These are phyloP conservation scores for Agrotis clavis DNA, from an alignment of 2,888 invertebrate genomes.

Conservation along the genomic window DNA sequence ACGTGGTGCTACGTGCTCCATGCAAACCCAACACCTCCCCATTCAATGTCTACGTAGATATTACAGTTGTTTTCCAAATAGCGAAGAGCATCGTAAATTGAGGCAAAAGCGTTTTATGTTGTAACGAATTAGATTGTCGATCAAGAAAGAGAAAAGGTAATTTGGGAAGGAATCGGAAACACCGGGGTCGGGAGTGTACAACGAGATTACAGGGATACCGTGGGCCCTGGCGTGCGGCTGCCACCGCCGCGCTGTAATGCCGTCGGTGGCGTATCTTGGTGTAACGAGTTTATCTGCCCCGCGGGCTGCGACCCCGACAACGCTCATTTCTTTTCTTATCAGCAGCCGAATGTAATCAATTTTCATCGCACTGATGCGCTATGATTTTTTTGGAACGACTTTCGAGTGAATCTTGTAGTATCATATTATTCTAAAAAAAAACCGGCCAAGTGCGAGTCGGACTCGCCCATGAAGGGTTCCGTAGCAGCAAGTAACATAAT, in stretches of 20 bases:
- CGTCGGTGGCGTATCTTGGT: constrained; percentile 83
- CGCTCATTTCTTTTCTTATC: constrained; percentile 85
- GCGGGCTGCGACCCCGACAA: constrained; percentile 84
- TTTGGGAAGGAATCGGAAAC: constrained; percentile 85
- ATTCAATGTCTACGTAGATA: constrained; percentile 72
- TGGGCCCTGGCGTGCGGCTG: constrained; percentile 79
- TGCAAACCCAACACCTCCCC: constrained; percentile 76
- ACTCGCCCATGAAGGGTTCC: no score
- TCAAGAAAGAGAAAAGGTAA: constrained; percentile 83
- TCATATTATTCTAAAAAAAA: no score
- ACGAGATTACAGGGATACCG: constrained; percentile 87
- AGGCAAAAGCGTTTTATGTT: constrained; percentile 80
- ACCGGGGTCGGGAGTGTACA: constrained; percentile 84
- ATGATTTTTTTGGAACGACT: constrained; percentile 27
- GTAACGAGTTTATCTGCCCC: constrained; percentile 91
- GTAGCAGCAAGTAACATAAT: no score
- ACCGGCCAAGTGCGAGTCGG: no score
- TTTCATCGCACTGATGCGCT: constrained; percentile 60
- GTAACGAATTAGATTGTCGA: constrained; percentile 86
- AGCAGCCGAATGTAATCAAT: constrained; percentile 83
- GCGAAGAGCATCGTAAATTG: constrained; percentile 72
- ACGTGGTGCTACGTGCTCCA: constrained; percentile 82
- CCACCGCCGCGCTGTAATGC: constrained; percentile 70
- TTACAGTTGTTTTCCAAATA: constrained; percentile 78
- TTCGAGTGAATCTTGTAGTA: constrained; percentile 1